Conservation (phyloP, 92 coral and sea anemone species). For the Phenganax stokvisi region DNA sequence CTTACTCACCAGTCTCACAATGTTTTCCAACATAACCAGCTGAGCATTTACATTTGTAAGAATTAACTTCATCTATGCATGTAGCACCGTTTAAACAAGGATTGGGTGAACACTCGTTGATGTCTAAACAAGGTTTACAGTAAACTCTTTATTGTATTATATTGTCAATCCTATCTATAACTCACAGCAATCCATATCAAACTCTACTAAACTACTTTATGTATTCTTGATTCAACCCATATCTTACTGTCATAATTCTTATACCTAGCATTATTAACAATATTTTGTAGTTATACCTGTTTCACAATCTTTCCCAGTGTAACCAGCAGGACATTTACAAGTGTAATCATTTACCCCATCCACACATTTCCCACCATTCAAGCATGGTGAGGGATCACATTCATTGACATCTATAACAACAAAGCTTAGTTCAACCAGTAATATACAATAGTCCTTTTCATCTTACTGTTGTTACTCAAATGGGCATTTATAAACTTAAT, state of each 20-base stretch:
- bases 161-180: too few species aligned
- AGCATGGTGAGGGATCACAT: neutral
- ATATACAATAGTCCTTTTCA: neutral
- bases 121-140: conserved; percentile 13
- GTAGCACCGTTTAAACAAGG: conserved; percentile 32
- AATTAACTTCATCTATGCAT: conserved; percentile 27
- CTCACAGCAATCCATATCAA: too few species aligned
- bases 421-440: neutral
- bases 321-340: conserved; percentile 13
- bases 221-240: too few species aligned
- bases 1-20: conserved; percentile 32
- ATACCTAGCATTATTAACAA: neutral
- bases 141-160: neutral
- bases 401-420: conserved; percentile 15
- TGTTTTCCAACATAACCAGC: conserved; percentile 28
- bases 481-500: conserved; percentile 16
- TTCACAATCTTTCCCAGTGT: conserved; percentile 24
- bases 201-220: too few species aligned
- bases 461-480: conserved; percentile 22
- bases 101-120: conserved; percentile 23
- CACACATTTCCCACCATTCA: neutral
- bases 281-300: neutral
- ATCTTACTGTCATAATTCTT: too few species aligned
- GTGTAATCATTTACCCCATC: conserved; percentile 19
- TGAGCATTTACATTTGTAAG: conserved; percentile 30